Evolutionary conservation across 2,113 vertebrate species (phyloP).

Genomic region (Anguilla japonica): DNA sequence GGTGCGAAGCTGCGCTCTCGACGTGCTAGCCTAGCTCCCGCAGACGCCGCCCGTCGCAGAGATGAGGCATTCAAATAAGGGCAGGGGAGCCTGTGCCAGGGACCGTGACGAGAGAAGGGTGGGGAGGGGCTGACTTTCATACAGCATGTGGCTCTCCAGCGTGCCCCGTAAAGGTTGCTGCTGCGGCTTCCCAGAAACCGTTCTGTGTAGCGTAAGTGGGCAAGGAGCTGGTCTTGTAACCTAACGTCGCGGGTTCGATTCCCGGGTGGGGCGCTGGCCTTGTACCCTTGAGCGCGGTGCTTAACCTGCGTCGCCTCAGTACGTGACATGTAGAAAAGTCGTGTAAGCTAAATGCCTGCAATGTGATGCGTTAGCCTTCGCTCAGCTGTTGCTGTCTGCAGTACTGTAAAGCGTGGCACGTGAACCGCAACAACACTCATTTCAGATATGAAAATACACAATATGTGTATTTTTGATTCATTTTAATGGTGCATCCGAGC

Average conservation of each 20-base stretch:
- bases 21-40: not conserved
- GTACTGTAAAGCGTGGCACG: not conserved
- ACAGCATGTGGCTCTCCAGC: not conserved
- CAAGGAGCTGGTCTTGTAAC: too few species aligned
- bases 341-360: too few species aligned
- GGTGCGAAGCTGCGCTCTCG: not conserved
- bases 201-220: not conserved
- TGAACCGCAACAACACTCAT: too few species aligned
- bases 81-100: not conserved
- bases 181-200: not conserved
- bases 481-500: too few species aligned
- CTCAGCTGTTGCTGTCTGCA: not conserved
- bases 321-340: too few species aligned
- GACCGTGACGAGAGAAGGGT: not conserved
- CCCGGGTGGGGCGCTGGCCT: too few species aligned
- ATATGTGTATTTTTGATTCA: too few species aligned
- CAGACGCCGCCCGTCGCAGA: not conserved
- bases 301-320: too few species aligned
- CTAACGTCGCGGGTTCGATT: too few species aligned
- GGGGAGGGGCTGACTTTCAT: not conserved
- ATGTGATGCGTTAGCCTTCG: not conserved
- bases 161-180: not conserved
- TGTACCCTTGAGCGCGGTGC: too few species aligned
- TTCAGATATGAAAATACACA: too few species aligned
- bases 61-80: conserved; percentile 1